These are phyloP conservation scores for Steatornis caripensis DNA, from an alignment of 2,113 vertebrate species.

Conservation along the genomic window DNA sequence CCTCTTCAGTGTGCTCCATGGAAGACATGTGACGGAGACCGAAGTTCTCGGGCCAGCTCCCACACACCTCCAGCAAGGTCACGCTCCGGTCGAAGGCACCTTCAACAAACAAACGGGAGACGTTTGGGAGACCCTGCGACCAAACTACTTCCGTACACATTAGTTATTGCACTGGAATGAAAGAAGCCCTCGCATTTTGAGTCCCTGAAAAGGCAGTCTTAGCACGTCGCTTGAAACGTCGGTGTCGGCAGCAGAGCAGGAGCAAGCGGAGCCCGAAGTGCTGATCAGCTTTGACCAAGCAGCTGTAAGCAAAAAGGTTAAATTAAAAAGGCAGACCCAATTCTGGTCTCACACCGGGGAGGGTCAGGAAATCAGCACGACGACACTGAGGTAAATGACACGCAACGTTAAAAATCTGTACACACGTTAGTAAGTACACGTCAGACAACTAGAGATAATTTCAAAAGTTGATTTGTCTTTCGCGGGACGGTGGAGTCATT, in stretches of 20 bases:
- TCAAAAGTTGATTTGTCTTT: not conserved
- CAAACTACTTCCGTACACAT: rapidly evolving
- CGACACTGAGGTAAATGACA: not conserved
- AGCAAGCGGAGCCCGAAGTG: not conserved
- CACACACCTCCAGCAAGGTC: constrained; percentile 94
- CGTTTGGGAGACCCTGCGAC: not conserved
- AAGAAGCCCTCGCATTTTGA: not conserved
- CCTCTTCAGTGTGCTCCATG: constrained; percentile 89
- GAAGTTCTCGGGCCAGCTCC: constrained; percentile 97
- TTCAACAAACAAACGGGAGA: constrained; percentile 54
- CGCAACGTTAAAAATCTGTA: rapidly evolving
- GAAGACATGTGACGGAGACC: constrained; percentile 89
- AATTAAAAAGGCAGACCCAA: not conserved
- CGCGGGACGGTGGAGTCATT: not conserved
- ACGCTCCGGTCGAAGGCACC: constrained; percentile 92
- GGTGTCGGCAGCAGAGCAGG: not conserved
- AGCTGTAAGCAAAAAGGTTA: not conserved
- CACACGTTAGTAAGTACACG: rapidly evolving
- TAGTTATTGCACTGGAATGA: not conserved
- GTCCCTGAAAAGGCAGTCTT: not conserved
- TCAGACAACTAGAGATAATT: not conserved
- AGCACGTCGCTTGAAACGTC: rapidly evolving
- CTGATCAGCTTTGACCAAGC: not conserved
- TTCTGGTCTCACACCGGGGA: not conserved
- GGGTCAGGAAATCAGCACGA: not conserved